phyloP scores from a whole-genome alignment of 1,140 invertebrate species.

The Ditylenchus dipsaci region DNA sequence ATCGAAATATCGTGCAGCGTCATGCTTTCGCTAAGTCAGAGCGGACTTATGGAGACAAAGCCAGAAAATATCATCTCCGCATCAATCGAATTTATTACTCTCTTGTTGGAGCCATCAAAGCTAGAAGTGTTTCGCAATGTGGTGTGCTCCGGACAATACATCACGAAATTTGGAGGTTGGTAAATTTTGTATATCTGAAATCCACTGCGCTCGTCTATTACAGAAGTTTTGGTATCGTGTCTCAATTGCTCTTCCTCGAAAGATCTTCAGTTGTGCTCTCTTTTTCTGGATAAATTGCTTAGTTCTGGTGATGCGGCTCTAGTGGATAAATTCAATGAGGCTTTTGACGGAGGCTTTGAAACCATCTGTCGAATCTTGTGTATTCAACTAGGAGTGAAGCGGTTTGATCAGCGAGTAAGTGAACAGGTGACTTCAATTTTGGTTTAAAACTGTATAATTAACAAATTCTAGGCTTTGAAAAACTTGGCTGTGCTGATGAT shows the following conservation, averaged over 20 bases:
- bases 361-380: not conserved
- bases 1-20: too few relatives aligned
- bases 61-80: not conserved
- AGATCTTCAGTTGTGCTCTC: not conserved
- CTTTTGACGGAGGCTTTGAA: not conserved
- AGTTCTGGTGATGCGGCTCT: not conserved
- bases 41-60: too few relatives aligned
- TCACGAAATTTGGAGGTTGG: not conserved
- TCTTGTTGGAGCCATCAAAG: not conserved
- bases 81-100: not conserved
- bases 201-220: not conserved
- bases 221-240: not conserved
- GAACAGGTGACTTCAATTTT: slow-evolving; percentile 7
- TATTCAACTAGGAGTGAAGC: slow-evolving; percentile 12
- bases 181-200: too few relatives aligned
- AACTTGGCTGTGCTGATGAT: not conserved
- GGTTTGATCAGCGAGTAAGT: not conserved
- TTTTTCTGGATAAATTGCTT: not conserved
- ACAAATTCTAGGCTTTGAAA: slow-evolving; percentile 8
- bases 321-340: not conserved
- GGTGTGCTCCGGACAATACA: not conserved
- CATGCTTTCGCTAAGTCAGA: too few relatives aligned
- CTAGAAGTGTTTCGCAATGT: not conserved
- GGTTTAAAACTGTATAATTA: not conserved
- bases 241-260: not conserved